Percentiles rank a stretch among this genome's conserved stretches.
phyloP scores from a whole-genome alignment of 2,797 vertebrate species.

The Aphelocoma californica region DNA sequence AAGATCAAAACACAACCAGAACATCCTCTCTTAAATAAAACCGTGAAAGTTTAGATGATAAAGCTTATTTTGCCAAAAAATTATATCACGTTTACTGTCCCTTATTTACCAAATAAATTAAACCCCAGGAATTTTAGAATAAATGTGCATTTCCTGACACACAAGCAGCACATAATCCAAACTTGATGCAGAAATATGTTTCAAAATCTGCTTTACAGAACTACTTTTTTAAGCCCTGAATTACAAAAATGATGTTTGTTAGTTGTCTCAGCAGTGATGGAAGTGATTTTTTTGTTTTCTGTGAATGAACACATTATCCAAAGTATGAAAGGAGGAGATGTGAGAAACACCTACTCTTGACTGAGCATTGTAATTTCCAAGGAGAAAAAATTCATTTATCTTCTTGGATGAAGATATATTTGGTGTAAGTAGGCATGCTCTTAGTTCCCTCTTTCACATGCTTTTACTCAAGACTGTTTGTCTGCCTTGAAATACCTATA shows the following conservation, averaged over 20 bases:
- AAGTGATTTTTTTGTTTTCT: neutral
- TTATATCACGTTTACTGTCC: neutral
- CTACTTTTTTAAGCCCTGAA: neutral
- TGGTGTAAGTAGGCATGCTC: neutral
- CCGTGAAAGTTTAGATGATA: neutral
- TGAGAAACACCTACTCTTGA: neutral
- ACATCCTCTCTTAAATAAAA: neutral
- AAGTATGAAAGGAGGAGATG: neutral
- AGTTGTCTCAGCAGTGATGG: neutral
- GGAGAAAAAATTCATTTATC: neutral
- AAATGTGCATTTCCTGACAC: neutral
- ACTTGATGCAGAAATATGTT: neutral
- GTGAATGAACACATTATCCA: neutral
- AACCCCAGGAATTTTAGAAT: neutral
- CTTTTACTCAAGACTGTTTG: neutral
- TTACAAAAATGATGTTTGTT: neutral
- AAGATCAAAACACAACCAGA: neutral
- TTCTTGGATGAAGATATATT: neutral
- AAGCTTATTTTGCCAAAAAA: neutral
- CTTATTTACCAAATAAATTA: neutral
- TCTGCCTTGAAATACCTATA: neutral
- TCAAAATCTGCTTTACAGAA: neutral
- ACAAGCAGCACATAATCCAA: neutral
- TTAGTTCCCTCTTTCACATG: neutral
- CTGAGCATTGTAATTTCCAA: neutral